Percentiles rank a stretch among this genome's conserved stretches.
These are phyloP conservation scores for Paraescarpia echinospica DNA, from an alignment of 1,140 invertebrate species.

Conservation along the genomic window DNA sequence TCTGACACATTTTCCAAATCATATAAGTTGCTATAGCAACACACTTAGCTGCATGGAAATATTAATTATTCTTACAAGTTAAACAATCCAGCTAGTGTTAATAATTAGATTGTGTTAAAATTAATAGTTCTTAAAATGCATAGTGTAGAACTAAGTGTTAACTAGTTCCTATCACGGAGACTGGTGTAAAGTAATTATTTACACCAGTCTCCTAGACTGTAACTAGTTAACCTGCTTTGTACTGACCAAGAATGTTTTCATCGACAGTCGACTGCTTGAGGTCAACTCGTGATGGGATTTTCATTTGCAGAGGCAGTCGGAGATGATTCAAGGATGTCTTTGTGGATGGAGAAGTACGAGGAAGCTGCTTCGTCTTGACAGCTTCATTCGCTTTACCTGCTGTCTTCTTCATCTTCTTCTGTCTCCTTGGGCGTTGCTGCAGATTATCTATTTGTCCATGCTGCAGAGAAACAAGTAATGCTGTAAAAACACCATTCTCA, in stretches of 20 bases:
- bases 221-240: neutral
- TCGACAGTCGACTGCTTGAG: neutral
- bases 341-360: neutral
- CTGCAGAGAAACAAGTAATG: neutral
- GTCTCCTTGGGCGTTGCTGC: neutral
- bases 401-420: neutral
- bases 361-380: neutral
- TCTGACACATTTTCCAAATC: neutral
- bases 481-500: neutral
- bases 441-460: neutral
- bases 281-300: neutral
- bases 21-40: neutral
- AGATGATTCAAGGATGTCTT: neutral
- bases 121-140: neutral
- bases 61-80: neutral
- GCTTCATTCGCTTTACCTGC: neutral
- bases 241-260: neutral
- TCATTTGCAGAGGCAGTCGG: neutral
- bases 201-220: no score
- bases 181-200: no score
- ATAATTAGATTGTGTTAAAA: neutral
- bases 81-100: neutral
- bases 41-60: neutral
- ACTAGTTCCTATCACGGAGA: no score
- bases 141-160: no score